Conservation (phyloP, 2,113 vertebrate species). For the Lagopus muta region DNA sequence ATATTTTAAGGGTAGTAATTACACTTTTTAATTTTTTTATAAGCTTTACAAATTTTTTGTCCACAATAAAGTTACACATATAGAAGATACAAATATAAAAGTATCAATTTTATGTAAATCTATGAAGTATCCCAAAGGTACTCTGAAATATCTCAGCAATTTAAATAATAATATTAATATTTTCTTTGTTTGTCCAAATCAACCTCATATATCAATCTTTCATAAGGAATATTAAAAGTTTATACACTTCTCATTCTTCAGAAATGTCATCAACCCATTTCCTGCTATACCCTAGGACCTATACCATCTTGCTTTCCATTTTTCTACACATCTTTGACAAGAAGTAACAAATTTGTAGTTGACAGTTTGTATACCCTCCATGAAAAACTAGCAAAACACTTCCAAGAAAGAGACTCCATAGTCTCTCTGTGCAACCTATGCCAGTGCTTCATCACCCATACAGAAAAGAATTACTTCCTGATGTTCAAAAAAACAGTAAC, state of each 20-base stretch:
- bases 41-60: neutral
- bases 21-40: neutral
- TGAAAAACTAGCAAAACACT: neutral
- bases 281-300: accelerated
- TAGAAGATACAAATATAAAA: neutral
- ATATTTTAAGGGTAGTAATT: neutral
- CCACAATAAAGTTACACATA: neutral
- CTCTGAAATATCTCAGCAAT: neutral
- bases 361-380: too few species aligned
- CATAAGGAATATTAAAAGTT: neutral
- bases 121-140: neutral
- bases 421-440: neutral
- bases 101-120: neutral
- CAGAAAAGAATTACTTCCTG: neutral
- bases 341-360: too few species aligned
- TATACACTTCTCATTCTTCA: neutral
- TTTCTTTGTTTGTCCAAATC: neutral
- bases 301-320: too few species aligned
- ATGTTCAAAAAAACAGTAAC: neutral
- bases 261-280: neutral
- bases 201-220: neutral
- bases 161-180: neutral
- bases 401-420: neutral
- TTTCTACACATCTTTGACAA: too few species aligned
- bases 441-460: neutral